phyloP scores from a whole-genome alignment of 2,797 vertebrate genomes.

The Scolopax rusticola region DNA sequence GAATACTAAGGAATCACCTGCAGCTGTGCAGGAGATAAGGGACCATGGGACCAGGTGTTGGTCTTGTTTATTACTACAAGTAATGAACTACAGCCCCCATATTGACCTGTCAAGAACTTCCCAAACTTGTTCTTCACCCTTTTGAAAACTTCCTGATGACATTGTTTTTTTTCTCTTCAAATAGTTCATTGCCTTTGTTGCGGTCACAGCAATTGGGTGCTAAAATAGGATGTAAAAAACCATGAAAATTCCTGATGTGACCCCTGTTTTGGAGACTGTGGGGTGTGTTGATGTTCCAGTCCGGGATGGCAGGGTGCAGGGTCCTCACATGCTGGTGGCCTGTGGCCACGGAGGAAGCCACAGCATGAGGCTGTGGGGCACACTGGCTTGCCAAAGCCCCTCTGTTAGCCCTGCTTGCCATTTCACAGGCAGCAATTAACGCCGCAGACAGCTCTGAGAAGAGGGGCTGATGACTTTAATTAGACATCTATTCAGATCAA shows the following conservation, averaged over 20 bases:
- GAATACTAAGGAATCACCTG: not conserved
- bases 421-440: not conserved
- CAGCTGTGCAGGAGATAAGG: not conserved
- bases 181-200: accelerated
- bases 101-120: not conserved
- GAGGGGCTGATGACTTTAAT: not conserved
- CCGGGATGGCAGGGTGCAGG: not conserved
- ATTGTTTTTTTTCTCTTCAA: not conserved
- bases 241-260: too few species aligned
- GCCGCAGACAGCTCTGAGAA: not conserved
- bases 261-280: too few species aligned
- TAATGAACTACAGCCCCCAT: not conserved
- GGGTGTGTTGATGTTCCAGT: accelerated
- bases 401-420: accelerated
- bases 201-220: not conserved
- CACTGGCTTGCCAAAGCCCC: not conserved
- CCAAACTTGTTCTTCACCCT: not conserved
- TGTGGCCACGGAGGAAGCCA: accelerated
- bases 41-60: not conserved
- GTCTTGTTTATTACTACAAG: not conserved
- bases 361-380: not conserved
- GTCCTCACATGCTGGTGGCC: not conserved
- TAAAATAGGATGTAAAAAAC: not conserved
- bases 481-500: not conserved
- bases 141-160: not conserved